A percentile compares a stretch with the other conserved stretches of the same genome.
These are phyloP conservation scores for Tragelaphus scriptus DNA, from an alignment of 2,113 vertebrate species.

Conservation along the genomic window DNA sequence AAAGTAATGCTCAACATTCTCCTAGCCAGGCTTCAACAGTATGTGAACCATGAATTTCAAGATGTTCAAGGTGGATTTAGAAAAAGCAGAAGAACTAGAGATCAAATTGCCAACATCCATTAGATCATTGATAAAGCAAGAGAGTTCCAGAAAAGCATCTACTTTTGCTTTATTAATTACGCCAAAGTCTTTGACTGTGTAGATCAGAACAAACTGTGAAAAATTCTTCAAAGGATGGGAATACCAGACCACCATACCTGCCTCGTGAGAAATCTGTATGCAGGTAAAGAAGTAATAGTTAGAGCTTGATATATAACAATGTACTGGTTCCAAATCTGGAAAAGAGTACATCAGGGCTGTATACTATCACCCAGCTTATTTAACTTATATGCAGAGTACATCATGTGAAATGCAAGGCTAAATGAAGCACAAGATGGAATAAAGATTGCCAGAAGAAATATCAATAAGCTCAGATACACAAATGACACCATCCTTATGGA, in stretches of 20 bases:
- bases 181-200: fast-evolving
- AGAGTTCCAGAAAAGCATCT: neutral
- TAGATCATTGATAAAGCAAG: neutral
- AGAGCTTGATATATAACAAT: neutral
- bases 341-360: neutral
- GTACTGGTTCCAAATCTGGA: too few relatives aligned
- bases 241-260: neutral
- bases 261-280: neutral
- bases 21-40: neutral
- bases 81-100: neutral
- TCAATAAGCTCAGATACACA: neutral
- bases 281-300: neutral
- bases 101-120: neutral
- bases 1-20: neutral
- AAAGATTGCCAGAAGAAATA: neutral
- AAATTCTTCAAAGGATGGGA: neutral
- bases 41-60: neutral
- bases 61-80: neutral
- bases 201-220: neutral
- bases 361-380: neutral
- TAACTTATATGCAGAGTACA: neutral
- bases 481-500: neutral
- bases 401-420: neutral
- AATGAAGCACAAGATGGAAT: neutral
- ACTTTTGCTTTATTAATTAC: neutral